A percentile compares a stretch with the other conserved stretches of the same genome.
Conservation (phyloP, 2,113 vertebrate species). For the Micronycteris hirsuta region DNA sequence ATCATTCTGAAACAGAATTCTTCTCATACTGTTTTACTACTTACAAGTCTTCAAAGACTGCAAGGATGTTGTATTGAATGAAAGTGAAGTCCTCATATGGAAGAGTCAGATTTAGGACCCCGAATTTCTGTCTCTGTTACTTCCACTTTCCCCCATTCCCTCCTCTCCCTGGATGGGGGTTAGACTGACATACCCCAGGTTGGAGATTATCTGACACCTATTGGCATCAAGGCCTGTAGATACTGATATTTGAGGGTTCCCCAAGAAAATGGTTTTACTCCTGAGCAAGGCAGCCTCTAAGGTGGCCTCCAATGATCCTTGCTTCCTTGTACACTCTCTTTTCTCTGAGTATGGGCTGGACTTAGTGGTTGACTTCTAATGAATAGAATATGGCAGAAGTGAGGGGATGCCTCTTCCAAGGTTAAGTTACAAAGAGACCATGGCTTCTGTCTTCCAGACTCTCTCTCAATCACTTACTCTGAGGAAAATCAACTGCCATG, state of each 20-base stretch:
- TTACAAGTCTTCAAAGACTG: neutral
- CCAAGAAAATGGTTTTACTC: neutral
- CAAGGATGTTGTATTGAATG: neutral
- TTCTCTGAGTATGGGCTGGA: neutral
- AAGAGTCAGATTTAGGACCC: neutral
- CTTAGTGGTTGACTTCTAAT: neutral
- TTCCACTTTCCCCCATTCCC: neutral
- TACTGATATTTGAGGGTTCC: neutral
- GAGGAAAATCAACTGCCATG: neutral
- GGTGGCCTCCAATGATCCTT: neutral
- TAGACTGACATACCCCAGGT: neutral
- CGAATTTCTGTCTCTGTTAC: neutral
- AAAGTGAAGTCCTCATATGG: neutral
- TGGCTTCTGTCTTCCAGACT: neutral
- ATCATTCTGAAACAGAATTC: conserved; percentile 42
- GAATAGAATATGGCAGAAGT: neutral
- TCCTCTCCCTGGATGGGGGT: neutral
- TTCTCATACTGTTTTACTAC: conserved; percentile 21
- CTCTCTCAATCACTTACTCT: neutral
- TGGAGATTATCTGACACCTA: neutral
- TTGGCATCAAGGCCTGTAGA: neutral
- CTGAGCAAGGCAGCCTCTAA: neutral
- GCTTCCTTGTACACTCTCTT: neutral
- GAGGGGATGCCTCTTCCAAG: neutral
- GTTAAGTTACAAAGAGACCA: neutral